Conservation (phyloP, 2,888 invertebrate genomes). For the Alcis repandata region DNA sequence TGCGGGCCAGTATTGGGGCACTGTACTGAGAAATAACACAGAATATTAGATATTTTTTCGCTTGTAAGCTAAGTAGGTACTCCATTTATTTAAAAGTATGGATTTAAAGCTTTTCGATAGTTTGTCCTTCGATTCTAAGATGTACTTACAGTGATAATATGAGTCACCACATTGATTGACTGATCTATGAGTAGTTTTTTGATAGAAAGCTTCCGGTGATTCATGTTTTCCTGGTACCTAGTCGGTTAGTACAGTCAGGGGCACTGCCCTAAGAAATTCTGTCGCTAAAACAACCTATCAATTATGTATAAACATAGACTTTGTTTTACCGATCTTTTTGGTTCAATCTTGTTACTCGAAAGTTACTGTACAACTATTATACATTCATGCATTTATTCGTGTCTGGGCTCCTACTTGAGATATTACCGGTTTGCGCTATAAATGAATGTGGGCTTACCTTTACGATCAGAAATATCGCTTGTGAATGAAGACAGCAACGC, state of each 20-base stretch:
- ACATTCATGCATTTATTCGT: not conserved
- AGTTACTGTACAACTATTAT: not conserved
- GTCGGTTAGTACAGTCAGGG: not conserved
- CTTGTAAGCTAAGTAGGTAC: too few species aligned
- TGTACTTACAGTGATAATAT: not conserved
- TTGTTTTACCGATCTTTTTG: not conserved
- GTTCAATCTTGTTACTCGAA: conserved; percentile 4
- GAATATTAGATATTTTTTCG: not conserved
- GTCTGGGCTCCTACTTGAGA: conserved; percentile 11
- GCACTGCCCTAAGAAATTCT: conserved; percentile 7
- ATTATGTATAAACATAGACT: too few species aligned
- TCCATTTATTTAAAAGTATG: too few species aligned
- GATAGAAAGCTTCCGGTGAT: conserved; percentile 2
- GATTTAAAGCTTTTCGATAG: not conserved
- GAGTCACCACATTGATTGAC: conserved; percentile 11
- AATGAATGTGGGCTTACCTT: conserved; percentile 12
- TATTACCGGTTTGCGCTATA: conserved; percentile 13
- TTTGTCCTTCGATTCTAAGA: not conserved
- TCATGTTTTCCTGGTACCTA: conserved; percentile 10
- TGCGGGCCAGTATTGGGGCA: not conserved
- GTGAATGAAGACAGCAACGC: not conserved
- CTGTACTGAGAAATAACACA: not conserved
- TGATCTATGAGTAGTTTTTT: conserved; percentile 2
- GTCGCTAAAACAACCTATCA: not conserved
- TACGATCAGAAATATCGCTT: conserved; percentile 9